Percentiles rank a stretch among this genome's conserved stretches.
Evolutionary conservation across 2,888 invertebrate species (phyloP).

Genomic region (Mimachlamys varia): DNA sequence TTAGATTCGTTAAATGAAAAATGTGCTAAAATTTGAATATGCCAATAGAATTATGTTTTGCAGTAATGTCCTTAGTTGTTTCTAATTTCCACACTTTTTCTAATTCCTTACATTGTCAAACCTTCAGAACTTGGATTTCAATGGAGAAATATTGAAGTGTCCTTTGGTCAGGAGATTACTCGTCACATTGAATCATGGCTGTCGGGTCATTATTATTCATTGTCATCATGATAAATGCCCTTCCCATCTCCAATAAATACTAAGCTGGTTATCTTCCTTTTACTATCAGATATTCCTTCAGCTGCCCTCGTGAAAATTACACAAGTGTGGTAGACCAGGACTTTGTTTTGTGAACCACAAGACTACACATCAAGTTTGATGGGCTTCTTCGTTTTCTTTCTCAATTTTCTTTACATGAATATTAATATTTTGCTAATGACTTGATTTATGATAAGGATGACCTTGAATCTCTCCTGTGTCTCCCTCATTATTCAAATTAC

Average conservation of each 20-base stretch:
- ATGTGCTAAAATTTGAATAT: too few species aligned
- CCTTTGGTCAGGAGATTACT: neutral
- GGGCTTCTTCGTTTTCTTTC: neutral
- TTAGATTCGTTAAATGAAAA: too few species aligned
- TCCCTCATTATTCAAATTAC: neutral
- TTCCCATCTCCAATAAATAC: too few species aligned
- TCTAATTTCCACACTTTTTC: too few species aligned
- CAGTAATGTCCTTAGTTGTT: too few species aligned
- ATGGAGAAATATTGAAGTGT: neutral
- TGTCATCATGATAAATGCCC: neutral
- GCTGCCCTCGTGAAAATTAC: neutral
- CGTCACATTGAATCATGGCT: neutral
- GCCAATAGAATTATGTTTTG: too few species aligned
- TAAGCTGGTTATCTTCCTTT: neutral
- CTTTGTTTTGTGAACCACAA: neutral
- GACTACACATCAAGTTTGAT: neutral
- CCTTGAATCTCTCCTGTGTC: neutral
- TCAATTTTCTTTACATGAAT: conserved; percentile 33
- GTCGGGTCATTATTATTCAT: neutral
- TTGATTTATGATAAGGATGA: neutral
- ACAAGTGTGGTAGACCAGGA: neutral
- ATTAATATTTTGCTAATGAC: conserved; percentile 15
- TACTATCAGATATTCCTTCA: neutral
- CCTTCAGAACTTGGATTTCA: too few species aligned
- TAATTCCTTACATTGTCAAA: too few species aligned